Evolutionary conservation across 2,888 invertebrate genomes (phyloP), one percentile per base, ranked within the genome.

Genomic region (Quadroppia sp.): DNA sequence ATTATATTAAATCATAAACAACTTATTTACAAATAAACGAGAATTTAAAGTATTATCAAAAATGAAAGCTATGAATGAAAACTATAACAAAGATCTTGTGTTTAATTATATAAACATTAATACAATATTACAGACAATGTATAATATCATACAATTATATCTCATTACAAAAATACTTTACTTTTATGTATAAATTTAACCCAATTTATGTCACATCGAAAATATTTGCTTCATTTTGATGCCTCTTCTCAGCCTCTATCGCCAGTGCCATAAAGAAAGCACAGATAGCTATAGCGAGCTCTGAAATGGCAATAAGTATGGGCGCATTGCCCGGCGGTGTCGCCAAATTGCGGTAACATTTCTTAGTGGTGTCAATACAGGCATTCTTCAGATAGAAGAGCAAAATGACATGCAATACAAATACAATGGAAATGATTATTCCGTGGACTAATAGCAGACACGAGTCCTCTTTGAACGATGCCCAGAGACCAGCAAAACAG

Each of bases 221-320:
- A 30, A 30, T 30, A 13, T 17, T 3, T 59, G 11, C 13, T 13
- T 30, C 59, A 7, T 25, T 59, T 59, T 59, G 59, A 7, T 20
- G 64, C 30, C 36, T 64, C 36, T 64, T 64, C 40, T 84, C 89
- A 92, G 74, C 20, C 30, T 74, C 74, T 11, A 74, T 59, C 9
- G 70, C 56, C 50, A 74, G 59, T 25, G 71, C 56, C 74, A 74
- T 71, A 28, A 74, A 74, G 32, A 74, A 74, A 17, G 74, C 71
- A 45, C 48, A 53, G 25, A 74, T 45, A 32, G 74, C 74, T 25
- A 74, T 74, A 28, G 59, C 71, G 3, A 74, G 59, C 28, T 74
- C 74, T 15, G 74, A 74, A 1, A 74, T 71, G 25, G 74, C 70
- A 7, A 74, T 71, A 17, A 74, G 15, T 23, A 74, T 74, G 0